Conservation (phyloP, 2,888 invertebrate genomes). For the Cheiracanthium punctorium region DNA sequence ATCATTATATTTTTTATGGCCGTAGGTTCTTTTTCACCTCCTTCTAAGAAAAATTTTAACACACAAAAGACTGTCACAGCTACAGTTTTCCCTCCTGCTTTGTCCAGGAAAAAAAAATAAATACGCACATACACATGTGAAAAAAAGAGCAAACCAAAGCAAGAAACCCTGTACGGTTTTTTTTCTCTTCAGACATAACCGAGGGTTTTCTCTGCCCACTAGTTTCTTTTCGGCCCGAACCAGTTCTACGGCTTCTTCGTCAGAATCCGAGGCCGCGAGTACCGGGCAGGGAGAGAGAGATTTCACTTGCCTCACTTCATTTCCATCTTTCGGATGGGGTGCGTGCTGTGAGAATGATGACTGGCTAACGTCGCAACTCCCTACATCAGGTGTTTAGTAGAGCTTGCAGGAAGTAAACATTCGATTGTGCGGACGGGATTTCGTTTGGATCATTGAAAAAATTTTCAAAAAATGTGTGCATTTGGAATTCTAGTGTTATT, state of each 20-base stretch:
- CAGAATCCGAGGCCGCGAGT: not conserved
- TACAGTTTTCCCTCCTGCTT: not conserved
- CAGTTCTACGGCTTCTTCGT: constrained; percentile 12
- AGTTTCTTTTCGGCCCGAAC: not conserved
- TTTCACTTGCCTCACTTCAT: not conserved
- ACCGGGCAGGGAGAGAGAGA: no score
- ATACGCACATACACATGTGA: not conserved
- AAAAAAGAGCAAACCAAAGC: not conserved
- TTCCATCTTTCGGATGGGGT: not conserved
- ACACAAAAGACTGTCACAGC: no score
- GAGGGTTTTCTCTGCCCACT: constrained; percentile 3
- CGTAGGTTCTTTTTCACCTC: no score
- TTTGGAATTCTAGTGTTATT: no score
- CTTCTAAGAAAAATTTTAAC: no score
- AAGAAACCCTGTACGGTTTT: not conserved
- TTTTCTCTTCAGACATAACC: not conserved
- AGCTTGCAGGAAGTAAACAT: not conserved
- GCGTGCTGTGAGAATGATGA: not conserved
- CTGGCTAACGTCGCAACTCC: not conserved
- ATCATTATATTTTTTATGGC: no score
- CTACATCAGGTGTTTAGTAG: not conserved
- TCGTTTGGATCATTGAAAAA: no score
- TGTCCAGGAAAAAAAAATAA: no score
- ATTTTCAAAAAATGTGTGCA: no score
- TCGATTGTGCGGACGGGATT: not conserved